Evolutionary conservation across 53 echinoderm and acorn worm species (phyloP), one percentile per base, ranked within the genome.

Genomic region (Henricia sp.): DNA sequence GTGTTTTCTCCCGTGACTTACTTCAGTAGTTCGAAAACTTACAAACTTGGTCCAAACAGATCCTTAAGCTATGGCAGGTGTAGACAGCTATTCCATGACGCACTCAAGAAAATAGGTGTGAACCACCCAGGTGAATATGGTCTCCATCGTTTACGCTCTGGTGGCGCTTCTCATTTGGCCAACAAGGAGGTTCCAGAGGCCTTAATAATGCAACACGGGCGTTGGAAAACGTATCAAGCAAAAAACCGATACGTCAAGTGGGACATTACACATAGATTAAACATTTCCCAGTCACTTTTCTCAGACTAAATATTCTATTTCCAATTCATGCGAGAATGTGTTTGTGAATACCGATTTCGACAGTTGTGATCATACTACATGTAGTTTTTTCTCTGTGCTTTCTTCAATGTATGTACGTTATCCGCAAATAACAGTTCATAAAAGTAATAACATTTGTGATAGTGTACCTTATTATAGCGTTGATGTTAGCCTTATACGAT

Each of bases 161-260:
- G 67, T 14, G 67, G 67, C 19, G 67, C 67, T 3, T 35, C 67
- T 27, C 60, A 27, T 46, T 25, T 60, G 27, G 60, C 60, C 28
- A 28, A 60, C 26, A 60, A 21, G 0, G 12, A 60, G 21, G 27
- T 60, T 28, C 60, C 60, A 13, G 60, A 60, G 27, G 26, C 48
- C 48, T 14, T 46, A 10, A 46, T 46, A 10, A 46, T 46, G 48
- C 48, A 46, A 10, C 48, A 46, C 14, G 48, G 48, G 8, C 48
- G 48, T 8, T 46, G 48, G 48, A 46, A 46, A 14, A 46, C 48
- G 14, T 46, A 8, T 46, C 8, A 10, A 14, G 48, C 48, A 46
- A 46, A 46, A 46, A 46, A 46, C 14, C 8, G 48, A 46, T 46
- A 46, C 48, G 48, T 46, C 14, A 8, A 46, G 14, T 46, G 48